Conservation (phyloP, 2,888 invertebrate species). For the Gnatocerus cornutus region DNA sequence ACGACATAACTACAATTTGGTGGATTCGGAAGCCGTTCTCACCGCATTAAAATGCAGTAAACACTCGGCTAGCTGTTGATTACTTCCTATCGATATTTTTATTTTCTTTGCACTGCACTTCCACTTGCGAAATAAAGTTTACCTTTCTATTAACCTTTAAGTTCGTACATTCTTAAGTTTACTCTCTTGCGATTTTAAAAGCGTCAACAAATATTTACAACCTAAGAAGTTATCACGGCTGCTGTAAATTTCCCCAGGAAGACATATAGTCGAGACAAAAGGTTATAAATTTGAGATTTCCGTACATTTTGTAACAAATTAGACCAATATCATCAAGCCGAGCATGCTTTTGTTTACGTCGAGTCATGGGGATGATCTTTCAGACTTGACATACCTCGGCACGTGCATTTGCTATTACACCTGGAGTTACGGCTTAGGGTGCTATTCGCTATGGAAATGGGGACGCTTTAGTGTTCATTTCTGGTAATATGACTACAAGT, state of each 20-base stretch:
- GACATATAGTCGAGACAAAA: neutral
- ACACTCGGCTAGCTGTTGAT: conserved; percentile 1
- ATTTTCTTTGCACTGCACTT: neutral
- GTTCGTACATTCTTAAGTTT: conserved; percentile 9
- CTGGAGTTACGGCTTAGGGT: conserved; percentile 15
- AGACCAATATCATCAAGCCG: conserved; percentile 1
- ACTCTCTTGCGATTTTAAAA: conserved; percentile 11
- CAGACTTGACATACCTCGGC: conserved; percentile 11
- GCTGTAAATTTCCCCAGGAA: conserved; percentile 10
- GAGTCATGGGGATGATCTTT: conserved; percentile 2
- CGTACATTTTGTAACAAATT: neutral
- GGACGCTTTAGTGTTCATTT: conserved; percentile 28
- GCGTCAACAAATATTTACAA: conserved; percentile 16
- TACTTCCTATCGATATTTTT: neutral
- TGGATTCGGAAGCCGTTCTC: neutral
- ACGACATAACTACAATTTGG: neutral
- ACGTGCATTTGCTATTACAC: conserved; percentile 21
- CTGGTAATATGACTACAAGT: conserved; percentile 20
- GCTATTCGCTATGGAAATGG: conserved; percentile 20
- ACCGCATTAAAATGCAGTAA: neutral
- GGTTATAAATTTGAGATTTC: conserved; percentile 7
- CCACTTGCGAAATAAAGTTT: conserved; percentile 7
- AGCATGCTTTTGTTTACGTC: conserved; percentile 12
- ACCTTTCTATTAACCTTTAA: conserved; percentile 10
- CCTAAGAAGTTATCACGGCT: neutral